Conservation (phyloP, 2,797 vertebrate genomes). For the Gambelia wislizenii region DNA sequence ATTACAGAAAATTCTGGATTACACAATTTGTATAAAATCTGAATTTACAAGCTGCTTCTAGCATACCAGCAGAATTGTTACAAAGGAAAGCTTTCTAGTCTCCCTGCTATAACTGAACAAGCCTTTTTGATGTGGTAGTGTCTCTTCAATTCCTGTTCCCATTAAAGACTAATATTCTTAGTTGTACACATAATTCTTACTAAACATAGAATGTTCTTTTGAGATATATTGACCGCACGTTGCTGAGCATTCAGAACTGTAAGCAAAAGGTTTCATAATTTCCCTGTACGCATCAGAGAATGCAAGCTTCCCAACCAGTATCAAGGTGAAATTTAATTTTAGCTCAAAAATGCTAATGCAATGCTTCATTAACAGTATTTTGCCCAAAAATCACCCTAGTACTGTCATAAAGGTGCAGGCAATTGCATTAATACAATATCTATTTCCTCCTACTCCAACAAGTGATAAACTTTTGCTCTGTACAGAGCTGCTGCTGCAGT, state of each 20-base stretch:
- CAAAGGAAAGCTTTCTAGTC: not conserved
- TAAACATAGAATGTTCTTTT: not conserved
- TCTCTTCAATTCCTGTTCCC: not conserved
- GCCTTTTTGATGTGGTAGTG: too few species aligned
- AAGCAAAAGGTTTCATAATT: too few species aligned
- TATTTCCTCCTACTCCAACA: not conserved
- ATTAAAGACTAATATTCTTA: not conserved
- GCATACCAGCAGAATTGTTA: not conserved
- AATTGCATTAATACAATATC: not conserved
- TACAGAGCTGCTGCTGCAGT: not conserved
- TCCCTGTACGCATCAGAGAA: too few species aligned
- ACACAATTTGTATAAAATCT: not conserved
- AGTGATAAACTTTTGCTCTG: not conserved
- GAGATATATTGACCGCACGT: not conserved
- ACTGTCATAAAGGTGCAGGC: too few species aligned
- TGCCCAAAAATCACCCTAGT: not conserved
- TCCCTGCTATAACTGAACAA: not conserved
- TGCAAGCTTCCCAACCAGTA: not conserved
- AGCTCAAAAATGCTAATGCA: not conserved
- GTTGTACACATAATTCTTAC: too few species aligned
- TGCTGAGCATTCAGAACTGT: not conserved
- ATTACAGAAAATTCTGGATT: not conserved
- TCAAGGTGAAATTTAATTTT: not conserved
- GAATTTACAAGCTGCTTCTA: not conserved
- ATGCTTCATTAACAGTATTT: not conserved